A percentile compares a stretch with the other conserved stretches of the same genome.
Conservation (phyloP, 2,797 vertebrate species). For the Enteromius thamalakanensis region DNA sequence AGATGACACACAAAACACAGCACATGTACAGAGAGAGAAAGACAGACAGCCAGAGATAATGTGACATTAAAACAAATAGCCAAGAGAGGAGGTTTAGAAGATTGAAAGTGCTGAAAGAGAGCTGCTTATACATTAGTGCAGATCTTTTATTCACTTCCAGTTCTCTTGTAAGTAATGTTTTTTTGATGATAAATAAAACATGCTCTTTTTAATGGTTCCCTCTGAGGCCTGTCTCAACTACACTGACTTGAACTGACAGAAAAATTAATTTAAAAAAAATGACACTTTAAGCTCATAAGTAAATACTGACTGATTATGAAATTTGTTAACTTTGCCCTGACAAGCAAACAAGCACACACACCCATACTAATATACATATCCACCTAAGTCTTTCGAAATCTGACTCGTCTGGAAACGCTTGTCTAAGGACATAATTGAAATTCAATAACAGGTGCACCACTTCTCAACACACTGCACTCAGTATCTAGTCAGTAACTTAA, state of each 20-base stretch:
- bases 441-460: slow-evolving; percentile 57
- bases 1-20: slow-evolving; percentile 47
- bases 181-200: background rate
- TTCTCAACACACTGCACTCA: slow-evolving; percentile 45
- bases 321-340: background rate
- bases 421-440: slow-evolving; percentile 42
- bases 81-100: slow-evolving; percentile 11
- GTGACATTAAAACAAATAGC: slow-evolving; percentile 27
- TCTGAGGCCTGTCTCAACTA: background rate
- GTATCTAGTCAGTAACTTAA: slow-evolving; percentile 51
- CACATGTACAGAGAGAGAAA: slow-evolving; percentile 1
- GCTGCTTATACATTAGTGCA: background rate
- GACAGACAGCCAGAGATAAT: slow-evolving; percentile 37
- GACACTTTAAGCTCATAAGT: background rate
- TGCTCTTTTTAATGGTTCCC: background rate
- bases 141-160: background rate
- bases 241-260: background rate
- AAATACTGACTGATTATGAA: background rate
- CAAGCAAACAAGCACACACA: slow-evolving; percentile 5
- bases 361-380: slow-evolving; percentile 10
- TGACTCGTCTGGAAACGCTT: slow-evolving; percentile 47
- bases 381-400: slow-evolving; percentile 16
- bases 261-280: background rate
- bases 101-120: slow-evolving; percentile 10
- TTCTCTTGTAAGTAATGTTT: background rate